Evolutionary conservation across 2,888 invertebrate species (phyloP), one percentile per base, ranked within the genome.

Genomic region (Xylota segnis): DNA sequence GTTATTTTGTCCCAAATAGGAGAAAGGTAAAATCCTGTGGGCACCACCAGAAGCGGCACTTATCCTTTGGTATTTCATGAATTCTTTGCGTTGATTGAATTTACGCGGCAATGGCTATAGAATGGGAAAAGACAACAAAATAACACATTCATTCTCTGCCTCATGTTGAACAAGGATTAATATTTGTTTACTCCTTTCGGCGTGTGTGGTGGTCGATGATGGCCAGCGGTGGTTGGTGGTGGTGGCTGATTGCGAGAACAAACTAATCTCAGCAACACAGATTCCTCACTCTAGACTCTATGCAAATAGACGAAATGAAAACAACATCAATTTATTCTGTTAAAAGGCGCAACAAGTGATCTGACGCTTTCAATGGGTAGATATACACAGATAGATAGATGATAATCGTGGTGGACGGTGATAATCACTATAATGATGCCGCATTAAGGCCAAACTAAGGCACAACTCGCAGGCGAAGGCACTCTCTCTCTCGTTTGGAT

Each of bases 171-270:
- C 72, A 83, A 87, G 87, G 87, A 83, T 83, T 87, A 87, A 87
- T 87, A 87, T 87, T 87, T 87, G 87, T 83, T 87, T 87, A 87
- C 77, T 87, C 82, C 83, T 87, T 87, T 87, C 70, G 68, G 71
- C 66, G 76, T 76, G 70, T 83, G 76, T 82, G 82, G 65, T 59
- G 72, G 58, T 34, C 16, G 50, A 37, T 37, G 18, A 18, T 34
- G 54, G 40, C 23, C 23, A 23, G 23, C 70, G 68, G 37, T 70
- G 65, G 75, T 65, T 52, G 77, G n/a, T n/a, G n/a, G n/a, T 75
- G 68, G 37, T 70, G 65, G 75, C 70, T 52, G 77, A 71, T 74
- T 79, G 79, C 58, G 65, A 83, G 72, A 66, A 72, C 59, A 72
- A 77, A 78, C 83, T 71, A 72, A 72, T 68, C 72, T 61, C 50